These are phyloP conservation scores for Luscinia megarhynchos DNA, from an alignment of 2,797 vertebrate species.

Conservation along the genomic window DNA sequence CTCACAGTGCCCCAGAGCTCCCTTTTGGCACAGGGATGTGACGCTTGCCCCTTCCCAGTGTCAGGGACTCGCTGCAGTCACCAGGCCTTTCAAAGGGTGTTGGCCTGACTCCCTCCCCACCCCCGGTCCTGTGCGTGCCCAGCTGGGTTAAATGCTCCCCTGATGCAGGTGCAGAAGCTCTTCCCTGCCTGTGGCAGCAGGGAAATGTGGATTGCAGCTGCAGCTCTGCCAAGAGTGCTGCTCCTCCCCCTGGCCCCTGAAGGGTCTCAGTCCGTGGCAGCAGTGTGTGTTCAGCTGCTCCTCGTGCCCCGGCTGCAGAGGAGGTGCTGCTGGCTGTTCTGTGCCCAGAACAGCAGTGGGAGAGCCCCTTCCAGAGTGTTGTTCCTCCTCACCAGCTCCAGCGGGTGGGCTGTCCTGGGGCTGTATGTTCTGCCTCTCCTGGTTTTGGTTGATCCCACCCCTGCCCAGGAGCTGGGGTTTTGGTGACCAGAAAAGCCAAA, in stretches of 20 bases:
- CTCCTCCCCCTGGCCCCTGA: not conserved
- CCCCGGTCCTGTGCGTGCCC: not conserved
- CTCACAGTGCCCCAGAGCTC: not conserved
- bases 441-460: not conserved
- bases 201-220: not conserved
- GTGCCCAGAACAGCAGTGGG: accelerated
- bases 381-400: not conserved
- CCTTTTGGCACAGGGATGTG: not conserved
- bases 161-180: not conserved
- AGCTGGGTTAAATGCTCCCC: not conserved
- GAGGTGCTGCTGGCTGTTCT: not conserved
- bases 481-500: not conserved
- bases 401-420: not conserved
- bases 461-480: not conserved
- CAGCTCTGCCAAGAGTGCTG: not conserved
- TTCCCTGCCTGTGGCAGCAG: not conserved
- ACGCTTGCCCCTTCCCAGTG: not conserved
- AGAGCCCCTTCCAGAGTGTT: not conserved
- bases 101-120: not conserved
- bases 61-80: not conserved
- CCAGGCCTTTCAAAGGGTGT: not conserved
- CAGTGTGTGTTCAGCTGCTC: not conserved
- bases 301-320: not conserved
- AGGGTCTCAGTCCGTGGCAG: not conserved
- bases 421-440: not conserved